Base-by-base conservation (phyloP, 92 coral and sea anemone genomes). In the Meandrina meandrites region DNA sequence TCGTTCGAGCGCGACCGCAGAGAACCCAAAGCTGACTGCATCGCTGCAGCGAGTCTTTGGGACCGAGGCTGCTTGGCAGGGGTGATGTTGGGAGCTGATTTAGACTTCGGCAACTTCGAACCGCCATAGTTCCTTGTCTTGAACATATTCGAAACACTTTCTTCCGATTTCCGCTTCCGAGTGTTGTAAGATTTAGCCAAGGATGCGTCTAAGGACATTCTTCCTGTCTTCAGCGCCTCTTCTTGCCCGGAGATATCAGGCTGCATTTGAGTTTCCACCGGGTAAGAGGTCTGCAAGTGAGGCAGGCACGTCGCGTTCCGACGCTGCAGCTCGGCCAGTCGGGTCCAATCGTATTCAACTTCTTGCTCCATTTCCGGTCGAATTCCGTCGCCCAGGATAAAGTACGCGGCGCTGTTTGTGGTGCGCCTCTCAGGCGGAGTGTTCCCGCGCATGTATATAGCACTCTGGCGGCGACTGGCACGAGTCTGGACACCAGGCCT, bases 271-370 rank as follows among this genome's bases (percentile, higher is more conserved):
- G 98, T 97, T 86, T 97, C 99, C 37, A 97, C 95, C 7, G 99
- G 96, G 76, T 97, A 97, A 6, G 99, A 95, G 32, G 99, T 93
- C 89, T 96, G 98, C 79, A 97, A 91, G 80, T 97, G 99, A 75
- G 98, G 98, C 53, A 91, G 92, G 51, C 98, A 94, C 35, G 92
- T 86, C 2, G 98, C 91, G 66, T 97, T 97, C 30, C 99, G 94
- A 79, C 95, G 91, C 85, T 93, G 92, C 27, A 97, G 90, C 79
- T 97, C 99, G 50, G 90, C 91, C 76, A 97, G 88, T 56, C 99
- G 94, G 57, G 86, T 91, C 98, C 98, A 96, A 67, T 96, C 94
- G 81, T 87, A 93, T 31, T 89, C 96, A 76, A 69, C 78, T 27
- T 96, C 98, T n/a, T 92, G 91, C 57, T 94, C 96, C 53, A 86